A percentile compares a stretch with the other conserved stretches of the same genome.
Evolutionary conservation across 2,113 vertebrate genomes (phyloP).

Genomic region (Podocnemis expansa): DNA sequence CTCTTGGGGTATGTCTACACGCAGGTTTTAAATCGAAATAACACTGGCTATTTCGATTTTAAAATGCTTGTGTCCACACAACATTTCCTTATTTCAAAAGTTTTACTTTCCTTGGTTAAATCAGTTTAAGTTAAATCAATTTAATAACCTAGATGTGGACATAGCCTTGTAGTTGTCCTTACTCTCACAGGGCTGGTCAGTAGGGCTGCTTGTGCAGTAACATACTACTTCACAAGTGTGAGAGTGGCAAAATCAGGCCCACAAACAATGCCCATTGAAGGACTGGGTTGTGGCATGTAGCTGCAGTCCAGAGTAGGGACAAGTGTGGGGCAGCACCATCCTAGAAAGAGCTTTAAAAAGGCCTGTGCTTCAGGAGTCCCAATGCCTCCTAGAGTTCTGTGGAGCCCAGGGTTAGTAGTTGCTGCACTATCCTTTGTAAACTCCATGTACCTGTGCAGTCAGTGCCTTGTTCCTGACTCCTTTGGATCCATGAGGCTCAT

Average conservation of each 20-base stretch:
- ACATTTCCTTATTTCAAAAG: too few species aligned
- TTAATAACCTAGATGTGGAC: too few species aligned
- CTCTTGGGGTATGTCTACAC: too few species aligned
- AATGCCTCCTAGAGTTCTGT: not conserved
- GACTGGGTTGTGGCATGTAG: not conserved
- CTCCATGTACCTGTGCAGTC: not conserved
- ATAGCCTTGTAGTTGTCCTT: not conserved
- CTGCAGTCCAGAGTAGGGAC: not conserved
- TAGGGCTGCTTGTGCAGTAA: not conserved
- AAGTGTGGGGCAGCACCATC: not conserved
- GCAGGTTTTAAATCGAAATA: too few species aligned
- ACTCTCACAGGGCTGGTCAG: not conserved
- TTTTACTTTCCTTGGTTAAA: too few species aligned
- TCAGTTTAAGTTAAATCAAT: too few species aligned
- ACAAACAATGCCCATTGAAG: not conserved
- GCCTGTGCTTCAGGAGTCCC: not conserved
- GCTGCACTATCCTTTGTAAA: too few species aligned
- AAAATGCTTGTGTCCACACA: too few species aligned
- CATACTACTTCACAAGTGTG: not conserved
- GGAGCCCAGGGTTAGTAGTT: not conserved
- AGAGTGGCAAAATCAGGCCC: not conserved
- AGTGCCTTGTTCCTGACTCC: not conserved
- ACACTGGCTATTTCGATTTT: too few species aligned
- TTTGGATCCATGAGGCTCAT: not conserved
- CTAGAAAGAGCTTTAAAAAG: not conserved